These are phyloP conservation scores for Ctenosaura bakeri DNA, from an alignment of 2,797 vertebrate genomes.

Conservation along the genomic window DNA sequence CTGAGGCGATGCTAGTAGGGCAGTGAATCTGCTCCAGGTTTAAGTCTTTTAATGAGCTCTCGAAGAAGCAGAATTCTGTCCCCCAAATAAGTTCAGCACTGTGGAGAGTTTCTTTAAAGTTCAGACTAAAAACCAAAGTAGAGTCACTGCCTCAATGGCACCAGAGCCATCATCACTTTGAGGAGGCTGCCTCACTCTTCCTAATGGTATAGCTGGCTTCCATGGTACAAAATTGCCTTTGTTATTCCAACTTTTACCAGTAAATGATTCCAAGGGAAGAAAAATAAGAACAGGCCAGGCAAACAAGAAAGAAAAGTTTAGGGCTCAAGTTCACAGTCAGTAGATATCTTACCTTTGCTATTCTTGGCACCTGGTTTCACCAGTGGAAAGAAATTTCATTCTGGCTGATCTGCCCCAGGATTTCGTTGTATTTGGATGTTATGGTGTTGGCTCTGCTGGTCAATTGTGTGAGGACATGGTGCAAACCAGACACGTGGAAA, in stretches of 20 bases:
- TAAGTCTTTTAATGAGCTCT: too few relatives aligned
- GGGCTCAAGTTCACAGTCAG: constrained; percentile 45
- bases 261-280: constrained; percentile 29
- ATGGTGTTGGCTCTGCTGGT: constrained; percentile 83
- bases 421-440: constrained; percentile 88
- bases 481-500: constrained; percentile 87
- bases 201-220: neutral
- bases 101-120: too few relatives aligned
- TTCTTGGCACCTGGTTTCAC: constrained; percentile 27
- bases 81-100: too few relatives aligned
- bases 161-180: neutral
- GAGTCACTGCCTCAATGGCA: too few relatives aligned
- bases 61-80: too few relatives aligned
- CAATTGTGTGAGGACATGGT: constrained; percentile 84
- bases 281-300: constrained; percentile 18
- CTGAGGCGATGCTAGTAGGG: too few relatives aligned
- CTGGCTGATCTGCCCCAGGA: constrained; percentile 79
- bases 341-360: constrained; percentile 45
- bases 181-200: neutral
- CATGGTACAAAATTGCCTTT: neutral
- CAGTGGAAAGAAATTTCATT: constrained; percentile 51
- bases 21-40: too few relatives aligned
- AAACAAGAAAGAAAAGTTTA: constrained; percentile 49
- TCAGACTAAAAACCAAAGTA: too few relatives aligned
- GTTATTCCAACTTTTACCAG: neutral